These are phyloP conservation scores for Patella vulgata DNA, from an alignment of 1,140 invertebrate species.

Conservation along the genomic window DNA sequence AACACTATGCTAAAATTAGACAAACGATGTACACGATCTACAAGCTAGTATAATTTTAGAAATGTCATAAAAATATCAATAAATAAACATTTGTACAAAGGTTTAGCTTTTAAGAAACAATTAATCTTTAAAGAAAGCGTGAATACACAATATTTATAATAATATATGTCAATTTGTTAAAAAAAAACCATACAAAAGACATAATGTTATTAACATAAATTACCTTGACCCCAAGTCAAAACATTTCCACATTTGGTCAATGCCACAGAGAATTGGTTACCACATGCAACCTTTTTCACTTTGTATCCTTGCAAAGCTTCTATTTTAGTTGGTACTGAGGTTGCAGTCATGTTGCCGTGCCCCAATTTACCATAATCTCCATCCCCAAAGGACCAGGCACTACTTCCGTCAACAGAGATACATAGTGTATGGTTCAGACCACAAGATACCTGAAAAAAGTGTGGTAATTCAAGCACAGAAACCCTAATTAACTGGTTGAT, in stretches of 20 bases:
- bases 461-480: no score
- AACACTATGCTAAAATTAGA: no score
- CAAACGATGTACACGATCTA: no score
- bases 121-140: no score
- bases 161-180: no score
- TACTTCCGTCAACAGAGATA: conserved; percentile 71
- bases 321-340: conserved; percentile 69
- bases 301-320: conserved; percentile 71
- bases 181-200: no score
- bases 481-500: no score
- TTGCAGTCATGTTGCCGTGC: conserved; percentile 71
- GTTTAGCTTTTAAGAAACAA: no score
- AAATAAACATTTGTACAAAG: no score
- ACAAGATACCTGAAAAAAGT: conserved; percentile 71
- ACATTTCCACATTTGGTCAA: conserved; percentile 73
- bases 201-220: not conserved
- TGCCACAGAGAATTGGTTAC: conserved; percentile 75
- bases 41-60: no score
- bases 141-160: no score
- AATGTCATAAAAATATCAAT: no score
- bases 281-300: conserved; percentile 74
- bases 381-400: conserved; percentile 77
- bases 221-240: conserved; percentile 73
- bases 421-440: conserved; percentile 76
- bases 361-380: conserved; percentile 77